These are phyloP conservation scores for Aphodius granarius DNA, from an alignment of 2,888 invertebrate genomes.

Conservation along the genomic window DNA sequence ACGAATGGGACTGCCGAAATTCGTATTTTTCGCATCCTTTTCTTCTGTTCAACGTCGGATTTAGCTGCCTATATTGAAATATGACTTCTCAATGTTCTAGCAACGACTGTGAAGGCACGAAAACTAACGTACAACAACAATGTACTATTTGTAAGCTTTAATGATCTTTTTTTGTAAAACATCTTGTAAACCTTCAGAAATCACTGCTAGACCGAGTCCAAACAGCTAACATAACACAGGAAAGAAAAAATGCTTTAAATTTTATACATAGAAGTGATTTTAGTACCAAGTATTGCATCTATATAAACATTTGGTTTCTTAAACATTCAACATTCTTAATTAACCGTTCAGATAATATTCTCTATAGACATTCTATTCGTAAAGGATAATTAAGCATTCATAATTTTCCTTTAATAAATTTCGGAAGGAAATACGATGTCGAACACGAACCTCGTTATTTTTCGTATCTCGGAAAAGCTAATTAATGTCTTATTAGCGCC, in stretches of 20 bases:
- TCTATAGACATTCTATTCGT: background rate
- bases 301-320: too few species aligned
- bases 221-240: too few species aligned
- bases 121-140: too few species aligned
- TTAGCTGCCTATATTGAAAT: slow-evolving; percentile 5
- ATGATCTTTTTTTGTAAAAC: too few species aligned
- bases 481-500: background rate
- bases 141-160: too few species aligned
- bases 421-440: background rate
- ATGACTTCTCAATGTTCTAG: background rate
- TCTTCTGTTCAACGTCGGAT: background rate
- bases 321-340: too few species aligned
- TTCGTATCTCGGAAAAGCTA: background rate
- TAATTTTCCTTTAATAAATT: background rate
- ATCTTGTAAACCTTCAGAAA: too few species aligned
- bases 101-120: background rate
- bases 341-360: background rate
- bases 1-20: background rate
- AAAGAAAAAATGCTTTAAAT: background rate
- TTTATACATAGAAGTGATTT: too few species aligned
- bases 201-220: too few species aligned
- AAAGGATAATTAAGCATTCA: background rate
- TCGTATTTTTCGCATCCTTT: background rate
- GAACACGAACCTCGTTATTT: background rate
- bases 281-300: too few species aligned